Conservation (phyloP, 2,888 invertebrate genomes). For the Heteropelma amictum region DNA sequence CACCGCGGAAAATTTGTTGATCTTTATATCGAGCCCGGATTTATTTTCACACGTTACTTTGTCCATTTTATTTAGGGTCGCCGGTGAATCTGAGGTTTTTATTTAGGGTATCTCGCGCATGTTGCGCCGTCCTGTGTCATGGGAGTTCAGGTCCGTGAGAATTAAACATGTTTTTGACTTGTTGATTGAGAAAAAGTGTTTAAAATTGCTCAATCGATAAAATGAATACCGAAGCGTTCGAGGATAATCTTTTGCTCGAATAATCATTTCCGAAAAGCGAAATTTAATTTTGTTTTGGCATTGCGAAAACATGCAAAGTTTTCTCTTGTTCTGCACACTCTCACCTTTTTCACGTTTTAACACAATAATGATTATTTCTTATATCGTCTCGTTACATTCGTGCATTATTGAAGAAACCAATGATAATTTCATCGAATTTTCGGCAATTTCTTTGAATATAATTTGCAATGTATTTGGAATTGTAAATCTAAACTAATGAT, state of each 20-base stretch:
- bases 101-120: background rate
- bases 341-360: no score
- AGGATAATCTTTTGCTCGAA: background rate
- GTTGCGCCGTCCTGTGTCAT: background rate
- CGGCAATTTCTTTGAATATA: no score
- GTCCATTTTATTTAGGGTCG: background rate
- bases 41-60: constrained; percentile 34
- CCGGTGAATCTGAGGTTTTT: constrained; percentile 11
- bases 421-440: no score
- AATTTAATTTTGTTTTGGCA: no score
- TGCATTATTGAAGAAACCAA: no score
- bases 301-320: no score
- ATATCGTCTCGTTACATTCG: no score
- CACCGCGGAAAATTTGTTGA: constrained; percentile 36
- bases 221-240: background rate
- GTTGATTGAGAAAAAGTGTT: background rate
- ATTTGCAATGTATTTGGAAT: no score
- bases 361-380: no score
- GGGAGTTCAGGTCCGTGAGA: background rate
- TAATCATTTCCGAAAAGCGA: background rate
- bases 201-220: background rate
- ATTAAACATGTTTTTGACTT: constrained; percentile 23
- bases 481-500: no score
- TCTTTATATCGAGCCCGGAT: constrained; percentile 12
- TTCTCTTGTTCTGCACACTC: no score